Evolutionary conservation across 2,888 invertebrate species (phyloP).

Genomic region (Zele albiditarsus): DNA sequence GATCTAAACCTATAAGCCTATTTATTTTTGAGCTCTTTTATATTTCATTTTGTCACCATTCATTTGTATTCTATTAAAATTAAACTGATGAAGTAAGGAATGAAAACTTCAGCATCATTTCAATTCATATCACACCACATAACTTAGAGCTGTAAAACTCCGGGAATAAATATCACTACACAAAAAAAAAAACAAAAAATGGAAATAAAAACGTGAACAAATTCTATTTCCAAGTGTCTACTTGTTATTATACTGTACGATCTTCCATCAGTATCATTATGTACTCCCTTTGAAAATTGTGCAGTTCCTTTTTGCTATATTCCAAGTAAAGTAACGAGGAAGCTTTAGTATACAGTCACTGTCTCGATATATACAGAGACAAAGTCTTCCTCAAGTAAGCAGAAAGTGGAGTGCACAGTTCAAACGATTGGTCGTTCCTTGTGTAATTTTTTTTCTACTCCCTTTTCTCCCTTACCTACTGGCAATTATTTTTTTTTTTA

Average conservation of each 20-base stretch:
- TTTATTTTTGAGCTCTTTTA: too few species aligned
- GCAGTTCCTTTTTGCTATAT: background rate
- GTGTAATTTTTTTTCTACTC: background rate
- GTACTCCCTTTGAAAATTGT: conserved; percentile 28
- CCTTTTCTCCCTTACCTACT: conserved; percentile 2
- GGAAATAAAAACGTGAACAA: too few species aligned
- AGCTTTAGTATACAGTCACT: background rate
- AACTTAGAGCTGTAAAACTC: too few species aligned
- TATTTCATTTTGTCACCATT: too few species aligned
- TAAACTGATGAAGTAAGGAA: too few species aligned
- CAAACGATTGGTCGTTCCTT: conserved; percentile 14
- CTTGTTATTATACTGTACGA: background rate
- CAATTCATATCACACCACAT: too few species aligned
- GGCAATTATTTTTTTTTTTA: background rate
- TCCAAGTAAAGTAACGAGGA: conserved; percentile 15
- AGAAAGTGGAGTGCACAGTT: conserved; percentile 10
- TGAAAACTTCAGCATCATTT: too few species aligned
- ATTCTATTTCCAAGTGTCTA: background rate
- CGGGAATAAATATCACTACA: background rate
- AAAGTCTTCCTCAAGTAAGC: background rate
- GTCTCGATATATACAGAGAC: background rate
- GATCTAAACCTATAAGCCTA: too few species aligned
- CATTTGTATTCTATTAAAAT: too few species aligned
- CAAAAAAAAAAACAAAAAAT: background rate
- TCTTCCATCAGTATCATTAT: conserved; percentile 22